phyloP scores from a whole-genome alignment of 2,797 vertebrate genomes.

The Mus spretus region DNA sequence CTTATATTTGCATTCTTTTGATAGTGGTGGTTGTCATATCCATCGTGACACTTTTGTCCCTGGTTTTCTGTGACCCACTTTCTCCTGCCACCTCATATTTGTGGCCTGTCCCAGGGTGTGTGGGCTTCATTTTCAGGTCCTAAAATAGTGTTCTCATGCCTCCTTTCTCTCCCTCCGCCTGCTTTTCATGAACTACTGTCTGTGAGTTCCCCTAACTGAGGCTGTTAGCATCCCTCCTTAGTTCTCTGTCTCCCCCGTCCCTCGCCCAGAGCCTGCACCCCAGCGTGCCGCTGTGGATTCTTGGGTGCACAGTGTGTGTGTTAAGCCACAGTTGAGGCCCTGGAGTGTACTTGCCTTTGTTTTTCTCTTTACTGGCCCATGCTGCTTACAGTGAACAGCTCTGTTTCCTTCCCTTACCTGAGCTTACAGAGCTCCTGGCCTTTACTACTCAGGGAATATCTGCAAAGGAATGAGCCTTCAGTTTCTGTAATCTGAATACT shows the following conservation, averaged over 20 bases:
- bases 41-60: conserved; percentile 15
- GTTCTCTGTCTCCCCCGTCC: background rate
- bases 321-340: conserved; percentile 5
- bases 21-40: background rate
- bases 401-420: conserved; percentile 29
- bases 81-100: background rate
- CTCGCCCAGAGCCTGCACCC: background rate
- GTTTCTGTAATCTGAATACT: conserved; percentile 46
- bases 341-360: background rate
- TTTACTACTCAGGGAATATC: conserved; percentile 38
- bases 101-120: background rate
- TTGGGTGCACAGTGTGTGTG: background rate
- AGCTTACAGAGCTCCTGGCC: background rate
- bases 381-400: background rate
- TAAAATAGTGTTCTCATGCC: background rate
- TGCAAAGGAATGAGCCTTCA: conserved; percentile 36
- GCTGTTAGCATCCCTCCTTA: background rate
- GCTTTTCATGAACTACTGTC: background rate
- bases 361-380: conserved; percentile 28
- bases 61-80: conserved; percentile 18
- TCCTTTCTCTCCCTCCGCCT: background rate
- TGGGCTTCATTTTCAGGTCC: background rate
- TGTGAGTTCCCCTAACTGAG: background rate
- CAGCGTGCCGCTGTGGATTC: background rate
- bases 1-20: conserved; percentile 15